These are phyloP conservation scores for Parthenolecanium corni DNA, from an alignment of 2,888 invertebrate species.

Conservation along the genomic window DNA sequence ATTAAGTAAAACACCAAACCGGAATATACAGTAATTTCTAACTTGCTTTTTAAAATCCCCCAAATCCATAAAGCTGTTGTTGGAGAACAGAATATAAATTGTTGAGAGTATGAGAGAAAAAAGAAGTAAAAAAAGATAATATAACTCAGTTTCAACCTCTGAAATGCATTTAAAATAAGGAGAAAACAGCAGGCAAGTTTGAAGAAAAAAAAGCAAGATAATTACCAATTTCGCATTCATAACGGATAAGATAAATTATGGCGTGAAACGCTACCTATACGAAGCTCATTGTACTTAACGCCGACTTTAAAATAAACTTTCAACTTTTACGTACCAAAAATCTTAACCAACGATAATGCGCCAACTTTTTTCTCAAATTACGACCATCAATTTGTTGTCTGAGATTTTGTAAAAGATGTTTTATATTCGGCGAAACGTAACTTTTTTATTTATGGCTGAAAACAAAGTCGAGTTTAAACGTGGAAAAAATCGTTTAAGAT, in stretches of 20 bases:
- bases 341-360: background rate
- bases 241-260: constrained; percentile 17
- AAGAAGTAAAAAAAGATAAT: no score
- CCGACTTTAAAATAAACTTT: constrained; percentile 14
- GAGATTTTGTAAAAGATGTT: constrained; percentile 24
- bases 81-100: no score
- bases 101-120: no score
- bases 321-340: constrained; percentile 20
- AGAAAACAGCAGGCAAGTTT: no score
- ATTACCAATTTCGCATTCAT: constrained; percentile 25
- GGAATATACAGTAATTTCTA: no score
- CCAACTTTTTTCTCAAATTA: constrained; percentile 7
- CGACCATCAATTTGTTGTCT: constrained; percentile 17
- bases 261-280: constrained; percentile 23
- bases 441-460: constrained; percentile 27
- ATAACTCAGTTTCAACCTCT: no score
- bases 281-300: constrained; percentile 14
- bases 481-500: no score
- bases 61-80: no score
- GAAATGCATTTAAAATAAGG: no score
- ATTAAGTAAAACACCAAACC: no score
- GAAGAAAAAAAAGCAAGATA: background rate
- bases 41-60: no score
- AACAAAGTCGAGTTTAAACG: constrained; percentile 9
- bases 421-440: constrained; percentile 20